phyloP scores from a whole-genome alignment of 2,888 invertebrate genomes.

The Leptogaster cylindrica region DNA sequence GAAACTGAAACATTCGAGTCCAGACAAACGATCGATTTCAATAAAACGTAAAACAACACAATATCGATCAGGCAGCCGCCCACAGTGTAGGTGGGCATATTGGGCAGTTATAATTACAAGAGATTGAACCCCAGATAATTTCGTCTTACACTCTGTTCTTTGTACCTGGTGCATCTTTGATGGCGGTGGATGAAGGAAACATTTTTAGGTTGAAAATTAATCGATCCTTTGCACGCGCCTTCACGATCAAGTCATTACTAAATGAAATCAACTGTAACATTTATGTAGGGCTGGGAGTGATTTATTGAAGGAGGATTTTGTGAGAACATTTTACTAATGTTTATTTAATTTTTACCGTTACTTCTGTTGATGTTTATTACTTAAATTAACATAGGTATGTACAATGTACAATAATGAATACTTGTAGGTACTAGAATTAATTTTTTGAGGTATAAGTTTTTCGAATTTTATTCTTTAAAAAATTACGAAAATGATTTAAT shows the following conservation, averaged over 20 bases:
- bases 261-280: too few species aligned
- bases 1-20: not conserved
- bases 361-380: too few species aligned
- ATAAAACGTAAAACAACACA: conserved; percentile 19
- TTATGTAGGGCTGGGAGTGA: too few species aligned
- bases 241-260: conserved; percentile 41
- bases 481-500: too few species aligned
- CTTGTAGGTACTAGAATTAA: too few species aligned
- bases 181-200: not conserved
- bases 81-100: conserved; percentile 48
- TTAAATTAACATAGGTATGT: too few species aligned
- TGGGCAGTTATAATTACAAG: conserved; percentile 49
- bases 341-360: too few species aligned
- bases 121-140: conserved; percentile 45
- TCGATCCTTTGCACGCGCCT: conserved; percentile 48
- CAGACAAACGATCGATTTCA: conserved; percentile 27
- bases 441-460: too few species aligned
- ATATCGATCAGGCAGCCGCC: conserved; percentile 45
- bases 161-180: conserved; percentile 10
- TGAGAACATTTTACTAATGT: too few species aligned
- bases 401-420: too few species aligned
- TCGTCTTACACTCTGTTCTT: conserved; percentile 2
- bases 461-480: too few species aligned
- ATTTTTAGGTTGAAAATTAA: conserved; percentile 43
- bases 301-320: too few species aligned